Base-by-base conservation (phyloP, 1,140 invertebrate species). In the Drosophila eugracilis region DNA sequence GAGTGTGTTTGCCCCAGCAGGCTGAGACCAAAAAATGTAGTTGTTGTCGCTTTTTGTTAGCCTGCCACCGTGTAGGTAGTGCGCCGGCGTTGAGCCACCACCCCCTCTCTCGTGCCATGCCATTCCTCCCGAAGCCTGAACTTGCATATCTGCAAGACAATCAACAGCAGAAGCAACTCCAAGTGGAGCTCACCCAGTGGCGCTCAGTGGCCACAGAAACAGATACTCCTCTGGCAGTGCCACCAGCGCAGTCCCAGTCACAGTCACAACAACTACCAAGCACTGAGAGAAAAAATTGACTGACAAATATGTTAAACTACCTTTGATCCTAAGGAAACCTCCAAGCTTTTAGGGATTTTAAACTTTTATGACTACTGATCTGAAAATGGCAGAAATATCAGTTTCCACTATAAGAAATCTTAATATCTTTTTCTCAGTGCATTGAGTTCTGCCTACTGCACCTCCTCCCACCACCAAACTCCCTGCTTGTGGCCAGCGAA, bases 131-230 rank as follows among this genome's bases (percentile, higher is more conserved):
- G 54, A 28, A 1, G 7, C 53, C 70, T 47, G 32, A n/a, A 41
- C 75, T 84, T 86, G 83, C 81, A 88, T 88, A 86, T 86, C 77
- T 86, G 52, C 72, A 86, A 86, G 80, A 85, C 80, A 85, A 85
- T 85, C 80, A 85, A 85, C 76, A 60, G 62, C 58, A 57, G 37
- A 34, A 54, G 53, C 69, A 58, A 45, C 42, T 45, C 22, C 48
- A 54, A 26, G 54, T 48, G 63, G 32, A 71, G 36, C 63, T 69
- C 65, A 78, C 54, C 50, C 78, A 65, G 81, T 86, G 70, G 73
- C 77, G 72, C 78, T 73, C 81, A 78, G 76, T 78, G 71, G 62
- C 48, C 72, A 57, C 34, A 67, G 79, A 75, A 71, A 62, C 49
- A 54, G 73, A 60, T 26, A 60, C 60, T 60, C 41, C 60, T 9